Conservation (phyloP, 1,140 invertebrate species). For the Macrosteles quadrilineatus region DNA sequence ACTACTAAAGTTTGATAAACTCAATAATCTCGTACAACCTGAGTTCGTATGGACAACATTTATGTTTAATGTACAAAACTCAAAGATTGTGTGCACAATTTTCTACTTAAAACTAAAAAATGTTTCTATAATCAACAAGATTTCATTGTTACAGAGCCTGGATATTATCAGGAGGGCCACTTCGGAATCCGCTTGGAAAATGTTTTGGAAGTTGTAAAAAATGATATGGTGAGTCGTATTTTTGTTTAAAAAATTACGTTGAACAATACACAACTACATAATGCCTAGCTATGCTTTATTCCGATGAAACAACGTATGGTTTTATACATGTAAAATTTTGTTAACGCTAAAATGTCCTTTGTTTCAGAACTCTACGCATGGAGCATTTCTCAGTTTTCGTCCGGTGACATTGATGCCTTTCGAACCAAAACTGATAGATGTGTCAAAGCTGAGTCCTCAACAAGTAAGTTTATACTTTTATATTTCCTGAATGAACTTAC, state of each 20-base stretch:
- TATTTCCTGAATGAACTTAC: too few species aligned
- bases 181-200: constrained; percentile 94
- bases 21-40: too few species aligned
- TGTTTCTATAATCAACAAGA: too few species aligned
- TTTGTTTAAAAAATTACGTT: too few species aligned
- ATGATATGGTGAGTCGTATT: constrained; percentile 36
- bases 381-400: constrained; percentile 30
- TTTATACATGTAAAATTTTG: too few species aligned
- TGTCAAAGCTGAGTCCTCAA: constrained; percentile 69
- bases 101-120: constrained; percentile 6
- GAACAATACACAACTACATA: too few species aligned
- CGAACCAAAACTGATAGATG: constrained; percentile 86
- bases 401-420: constrained; percentile 85
- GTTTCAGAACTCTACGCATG: constrained; percentile 39
- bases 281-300: too few species aligned
- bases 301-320: too few species aligned
- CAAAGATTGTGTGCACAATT: too few species aligned
- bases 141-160: constrained; percentile 66
- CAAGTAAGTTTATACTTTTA: constrained; percentile 65
- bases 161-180: constrained; percentile 76
- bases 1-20: too few species aligned
- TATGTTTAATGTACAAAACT: too few species aligned
- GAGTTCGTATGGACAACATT: too few species aligned
- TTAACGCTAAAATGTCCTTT: neutral
- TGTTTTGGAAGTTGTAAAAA: constrained; percentile 79